A percentile compares a stretch with the other conserved stretches of the same genome.
These are phyloP conservation scores for Wiebesia pumilae DNA, from an alignment of 1,140 invertebrate species.

Conservation along the genomic window DNA sequence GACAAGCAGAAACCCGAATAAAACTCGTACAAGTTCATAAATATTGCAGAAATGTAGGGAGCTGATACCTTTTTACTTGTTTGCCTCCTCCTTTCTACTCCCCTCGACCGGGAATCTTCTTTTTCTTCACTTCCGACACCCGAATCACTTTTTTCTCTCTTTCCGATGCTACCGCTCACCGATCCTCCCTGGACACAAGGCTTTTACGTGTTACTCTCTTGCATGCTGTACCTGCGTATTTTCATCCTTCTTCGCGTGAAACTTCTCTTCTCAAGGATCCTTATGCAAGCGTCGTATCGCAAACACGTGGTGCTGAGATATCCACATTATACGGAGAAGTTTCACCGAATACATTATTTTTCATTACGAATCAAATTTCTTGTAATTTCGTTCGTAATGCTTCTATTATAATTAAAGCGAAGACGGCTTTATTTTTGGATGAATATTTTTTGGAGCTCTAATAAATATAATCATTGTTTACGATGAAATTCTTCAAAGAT, in stretches of 20 bases:
- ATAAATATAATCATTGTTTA: neutral
- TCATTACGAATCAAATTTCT: neutral
- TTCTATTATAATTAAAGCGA: neutral
- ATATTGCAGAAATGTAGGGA: conserved; percentile 60
- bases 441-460: neutral
- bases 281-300: conserved; percentile 17
- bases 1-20: conserved; percentile 38
- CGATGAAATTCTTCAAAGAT: neutral
- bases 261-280: neutral
- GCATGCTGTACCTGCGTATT: neutral
- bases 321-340: neutral
- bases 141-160: neutral
- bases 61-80: conserved; percentile 2
- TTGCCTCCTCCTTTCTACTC: conserved; percentile 1
- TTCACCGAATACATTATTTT: neutral
- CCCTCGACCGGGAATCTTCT: neutral
- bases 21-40: conserved; percentile 59
- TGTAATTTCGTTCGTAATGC: neutral
- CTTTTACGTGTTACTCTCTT: neutral
- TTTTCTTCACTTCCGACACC: conserved; percentile 16
- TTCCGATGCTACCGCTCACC: neutral
- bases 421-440: neutral
- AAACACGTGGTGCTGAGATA: neutral
- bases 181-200: neutral
- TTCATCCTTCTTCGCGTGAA: neutral